These are phyloP conservation scores for Athene noctua DNA, from an alignment of 2,113 vertebrate species.

Conservation along the genomic window DNA sequence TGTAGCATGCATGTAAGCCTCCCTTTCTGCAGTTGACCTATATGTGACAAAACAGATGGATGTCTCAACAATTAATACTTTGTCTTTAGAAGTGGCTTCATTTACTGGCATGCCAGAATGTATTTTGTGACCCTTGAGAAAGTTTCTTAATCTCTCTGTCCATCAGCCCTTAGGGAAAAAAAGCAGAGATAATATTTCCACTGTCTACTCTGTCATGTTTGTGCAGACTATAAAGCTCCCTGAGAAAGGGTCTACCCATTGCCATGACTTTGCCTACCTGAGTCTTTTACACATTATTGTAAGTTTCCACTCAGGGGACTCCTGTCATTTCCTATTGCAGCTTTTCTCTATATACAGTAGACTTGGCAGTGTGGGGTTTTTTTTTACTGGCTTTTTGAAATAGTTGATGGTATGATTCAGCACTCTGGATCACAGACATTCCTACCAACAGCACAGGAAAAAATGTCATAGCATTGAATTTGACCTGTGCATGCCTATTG, in stretches of 20 bases:
- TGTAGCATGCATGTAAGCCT: background rate
- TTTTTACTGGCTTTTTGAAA: background rate
- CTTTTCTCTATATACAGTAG: background rate
- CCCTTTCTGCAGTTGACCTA: background rate
- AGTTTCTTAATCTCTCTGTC: background rate
- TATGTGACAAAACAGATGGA: background rate
- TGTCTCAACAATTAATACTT: background rate
- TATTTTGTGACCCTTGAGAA: background rate
- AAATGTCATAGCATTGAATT: background rate
- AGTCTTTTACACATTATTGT: background rate
- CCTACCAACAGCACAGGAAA: background rate
- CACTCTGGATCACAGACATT: background rate
- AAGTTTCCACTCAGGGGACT: background rate
- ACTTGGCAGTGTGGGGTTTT: background rate
- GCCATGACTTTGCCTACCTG: background rate
- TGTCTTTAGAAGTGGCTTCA: background rate
- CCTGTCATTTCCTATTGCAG: background rate
- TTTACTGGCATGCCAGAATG: background rate
- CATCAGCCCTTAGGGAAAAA: background rate
- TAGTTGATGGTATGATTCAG: background rate
- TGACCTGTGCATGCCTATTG: accelerated
- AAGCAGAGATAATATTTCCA: background rate
- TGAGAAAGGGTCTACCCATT: background rate
- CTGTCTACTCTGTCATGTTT: background rate
- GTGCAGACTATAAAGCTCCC: background rate